Evolutionary conservation across 2,888 invertebrate genomes (phyloP), one percentile per base, ranked within the genome.

Genomic region (Eumerus sabulonum): DNA sequence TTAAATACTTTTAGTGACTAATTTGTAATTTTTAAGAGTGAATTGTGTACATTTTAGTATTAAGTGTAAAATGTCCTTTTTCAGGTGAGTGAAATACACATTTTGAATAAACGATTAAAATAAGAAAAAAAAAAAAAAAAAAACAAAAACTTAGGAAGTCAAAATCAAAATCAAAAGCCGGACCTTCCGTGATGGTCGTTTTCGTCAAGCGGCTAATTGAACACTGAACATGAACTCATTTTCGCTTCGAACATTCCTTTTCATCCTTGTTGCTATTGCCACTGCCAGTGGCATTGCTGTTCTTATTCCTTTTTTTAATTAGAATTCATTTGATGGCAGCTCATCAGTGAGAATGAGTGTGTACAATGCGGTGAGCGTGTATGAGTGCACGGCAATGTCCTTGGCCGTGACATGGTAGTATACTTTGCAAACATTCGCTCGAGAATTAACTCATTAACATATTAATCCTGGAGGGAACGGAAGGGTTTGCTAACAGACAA

Each of bases 361-460:
- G 56, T 67, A 45, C 27, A 27, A 27, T 27, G 27, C 27, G 2
- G 72, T 70, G 74, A 68, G 66, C 13, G 48, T 27, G 40, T 40
- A n/a, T 40, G 3, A n/a, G 40, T 40, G 40, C 9, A 40, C 2
- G 7, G 62, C 53, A 47, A 48, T 70, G 79, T 79, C 79, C 79
- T 79, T 79, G 79, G 79, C 79, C 79, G 47, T 79, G 79, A 79
- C 73, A 73, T 48, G 74, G 74, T 70, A 73, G 74, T 73, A 40
- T 40, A 63, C 48, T 71, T 53, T 17, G 18, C 16, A 17, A 19
- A 12, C 42, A 54, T 67, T 62, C 64, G 62, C 79, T 68, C 44
- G 70, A 70, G 68, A 79, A 74, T 79, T 79, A 79, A 79, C 79
- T 79, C 79, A 79, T 79, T 79, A 79, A 79, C 79, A 79, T 79